These are phyloP conservation scores for Neofelis nebulosa DNA, from an alignment of 2,113 vertebrate genomes.

Conservation along the genomic window DNA sequence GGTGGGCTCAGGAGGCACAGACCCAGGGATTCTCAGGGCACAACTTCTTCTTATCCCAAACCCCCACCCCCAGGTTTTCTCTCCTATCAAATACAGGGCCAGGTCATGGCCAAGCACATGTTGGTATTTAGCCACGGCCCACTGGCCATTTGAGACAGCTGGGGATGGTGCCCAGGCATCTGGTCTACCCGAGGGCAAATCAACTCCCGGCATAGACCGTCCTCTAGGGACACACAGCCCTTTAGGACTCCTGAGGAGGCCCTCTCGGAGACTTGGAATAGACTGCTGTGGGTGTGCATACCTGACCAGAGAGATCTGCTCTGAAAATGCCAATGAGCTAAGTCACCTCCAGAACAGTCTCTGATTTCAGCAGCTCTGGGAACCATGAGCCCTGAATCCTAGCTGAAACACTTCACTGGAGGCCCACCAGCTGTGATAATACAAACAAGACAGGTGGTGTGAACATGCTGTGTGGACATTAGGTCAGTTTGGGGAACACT, in stretches of 20 bases:
- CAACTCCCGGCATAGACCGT: accelerated
- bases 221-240: accelerated
- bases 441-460: neutral
- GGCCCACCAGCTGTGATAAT: neutral
- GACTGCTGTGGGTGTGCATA: accelerated
- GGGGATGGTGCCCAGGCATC: too few relatives aligned
- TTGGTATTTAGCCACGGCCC: neutral
- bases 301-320: neutral
- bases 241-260: accelerated
- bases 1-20: neutral
- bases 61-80: too few relatives aligned
- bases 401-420: neutral
- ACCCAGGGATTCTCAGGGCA: neutral
- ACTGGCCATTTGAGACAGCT: neutral
- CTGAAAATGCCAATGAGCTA: neutral
- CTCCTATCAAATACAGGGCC: neutral
- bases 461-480: neutral
- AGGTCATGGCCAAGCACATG: accelerated
- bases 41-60: neutral
- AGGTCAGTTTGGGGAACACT: neutral
- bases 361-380: neutral
- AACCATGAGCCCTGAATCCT: neutral
- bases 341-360: neutral
- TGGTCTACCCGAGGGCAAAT: neutral
- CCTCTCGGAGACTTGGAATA: accelerated